phyloP scores from a whole-genome alignment of 1,140 invertebrate genomes.

The Anoplophora glabripennis region DNA sequence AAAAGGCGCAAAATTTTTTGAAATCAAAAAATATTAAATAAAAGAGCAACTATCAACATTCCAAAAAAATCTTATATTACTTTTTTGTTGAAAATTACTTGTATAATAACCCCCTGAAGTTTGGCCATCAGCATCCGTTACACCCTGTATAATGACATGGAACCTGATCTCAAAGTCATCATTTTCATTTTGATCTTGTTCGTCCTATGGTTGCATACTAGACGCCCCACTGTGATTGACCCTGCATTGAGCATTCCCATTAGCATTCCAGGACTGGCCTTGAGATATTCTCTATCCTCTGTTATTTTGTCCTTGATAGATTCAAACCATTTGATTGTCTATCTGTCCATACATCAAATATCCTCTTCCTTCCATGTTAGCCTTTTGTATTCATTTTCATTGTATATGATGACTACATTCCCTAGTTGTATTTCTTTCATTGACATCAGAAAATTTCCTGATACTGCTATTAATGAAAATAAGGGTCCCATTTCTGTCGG shows the following conservation, averaged over 20 bases:
- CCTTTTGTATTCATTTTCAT: constrained; percentile 10
- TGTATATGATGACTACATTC: not conserved
- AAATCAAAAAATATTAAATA: no score
- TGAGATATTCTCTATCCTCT: constrained; percentile 4
- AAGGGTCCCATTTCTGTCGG: not conserved
- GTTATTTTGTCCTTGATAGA: not conserved
- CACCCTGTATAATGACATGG: constrained; percentile 17
- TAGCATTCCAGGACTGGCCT: constrained; percentile 18
- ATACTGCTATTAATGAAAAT: constrained; percentile 4
- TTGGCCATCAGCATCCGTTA: no score
- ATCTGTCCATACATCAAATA: not conserved
- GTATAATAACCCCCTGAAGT: no score
- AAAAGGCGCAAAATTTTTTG: no score
- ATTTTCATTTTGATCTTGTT: constrained; percentile 12
- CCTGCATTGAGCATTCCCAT: constrained; percentile 22
- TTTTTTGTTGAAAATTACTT: no score
- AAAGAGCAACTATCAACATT: no score
- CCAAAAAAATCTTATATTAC: no score
- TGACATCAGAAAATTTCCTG: constrained; percentile 16
- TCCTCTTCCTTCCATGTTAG: constrained; percentile 4
- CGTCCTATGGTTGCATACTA: constrained; percentile 17
- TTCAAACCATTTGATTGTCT: not conserved
- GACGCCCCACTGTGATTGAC: constrained; percentile 13
- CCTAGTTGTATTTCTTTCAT: constrained; percentile 11
- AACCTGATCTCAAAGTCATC: constrained; percentile 18